Evolutionary conservation across 2,888 invertebrate genomes (phyloP).

Genomic region (Tethea ocularis): DNA sequence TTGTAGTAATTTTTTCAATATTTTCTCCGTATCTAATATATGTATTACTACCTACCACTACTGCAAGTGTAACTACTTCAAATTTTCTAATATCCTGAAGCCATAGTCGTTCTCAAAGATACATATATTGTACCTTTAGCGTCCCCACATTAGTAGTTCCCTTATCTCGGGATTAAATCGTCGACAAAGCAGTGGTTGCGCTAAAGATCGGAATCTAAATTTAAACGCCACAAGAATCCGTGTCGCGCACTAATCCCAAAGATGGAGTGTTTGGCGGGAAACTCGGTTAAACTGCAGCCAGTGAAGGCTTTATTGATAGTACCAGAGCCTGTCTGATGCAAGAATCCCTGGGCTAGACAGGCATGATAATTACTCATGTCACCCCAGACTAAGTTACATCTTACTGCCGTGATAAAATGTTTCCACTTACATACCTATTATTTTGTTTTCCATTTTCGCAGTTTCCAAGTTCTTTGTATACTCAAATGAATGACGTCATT

Average conservation of each 20-base stretch:
- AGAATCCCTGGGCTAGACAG: constrained; percentile 29
- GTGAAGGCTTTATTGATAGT: constrained; percentile 54
- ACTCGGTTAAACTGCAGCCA: constrained; percentile 32
- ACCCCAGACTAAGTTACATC: constrained; percentile 33
- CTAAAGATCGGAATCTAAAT: constrained; percentile 73
- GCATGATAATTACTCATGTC: constrained; percentile 51
- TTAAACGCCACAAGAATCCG: constrained; percentile 60
- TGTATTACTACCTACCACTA: neutral
- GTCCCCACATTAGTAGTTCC: constrained; percentile 26
- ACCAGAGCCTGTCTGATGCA: constrained; percentile 27
- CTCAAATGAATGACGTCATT: neutral
- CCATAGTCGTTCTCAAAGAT: too few species aligned
- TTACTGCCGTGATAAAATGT: neutral
- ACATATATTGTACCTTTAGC: neutral
- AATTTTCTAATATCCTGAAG: neutral
- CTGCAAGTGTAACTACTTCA: neutral
- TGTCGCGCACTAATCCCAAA: constrained; percentile 64
- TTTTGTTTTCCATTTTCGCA: neutral
- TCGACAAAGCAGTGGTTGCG: constrained; percentile 60
- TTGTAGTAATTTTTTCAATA: too few species aligned
- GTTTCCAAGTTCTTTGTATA: neutral
- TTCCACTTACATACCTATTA: neutral
- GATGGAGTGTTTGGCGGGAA: constrained; percentile 63
- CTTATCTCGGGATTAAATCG: constrained; percentile 49
- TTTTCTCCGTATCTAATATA: too few species aligned